phyloP scores from a whole-genome alignment of 2,113 vertebrate species.

The Rhinopomastus cyanomelas region DNA sequence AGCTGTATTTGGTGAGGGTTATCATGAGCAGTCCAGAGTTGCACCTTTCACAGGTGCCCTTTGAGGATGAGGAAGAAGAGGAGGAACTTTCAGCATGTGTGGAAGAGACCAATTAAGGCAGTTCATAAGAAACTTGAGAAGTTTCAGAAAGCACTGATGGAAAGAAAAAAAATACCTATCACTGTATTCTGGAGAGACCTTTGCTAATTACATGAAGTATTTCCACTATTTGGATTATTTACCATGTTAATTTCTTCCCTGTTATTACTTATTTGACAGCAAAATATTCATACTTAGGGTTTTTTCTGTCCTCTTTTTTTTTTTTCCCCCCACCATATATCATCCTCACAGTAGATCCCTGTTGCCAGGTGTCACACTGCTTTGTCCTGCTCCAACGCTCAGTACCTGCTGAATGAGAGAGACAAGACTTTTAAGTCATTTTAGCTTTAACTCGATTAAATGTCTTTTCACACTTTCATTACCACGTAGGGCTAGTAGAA shows the following conservation, averaged over 20 bases:
- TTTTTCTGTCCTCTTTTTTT: neutral
- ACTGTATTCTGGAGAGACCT: slow-evolving; percentile 10
- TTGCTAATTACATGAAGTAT: slow-evolving; percentile 43
- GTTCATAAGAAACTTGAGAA: slow-evolving; percentile 44
- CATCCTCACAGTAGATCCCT: neutral
- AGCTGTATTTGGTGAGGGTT: slow-evolving; percentile 61
- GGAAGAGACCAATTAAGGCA: slow-evolving; percentile 72
- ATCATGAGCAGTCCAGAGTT: slow-evolving; percentile 42
- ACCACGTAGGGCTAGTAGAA: neutral
- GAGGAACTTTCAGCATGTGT: slow-evolving; percentile 52
- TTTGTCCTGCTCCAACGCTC: neutral
- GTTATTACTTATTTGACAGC: neutral
- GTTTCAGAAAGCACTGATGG: slow-evolving; percentile 13
- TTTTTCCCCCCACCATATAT: neutral
- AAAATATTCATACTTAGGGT: neutral
- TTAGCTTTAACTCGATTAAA: slow-evolving; percentile 9
- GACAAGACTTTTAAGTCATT: neutral
- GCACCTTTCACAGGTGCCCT: slow-evolving; percentile 69
- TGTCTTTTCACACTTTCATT: slow-evolving; percentile 26
- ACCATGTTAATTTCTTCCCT: neutral
- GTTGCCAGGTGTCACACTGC: neutral
- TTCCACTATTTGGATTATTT: neutral
- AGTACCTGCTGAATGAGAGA: neutral
- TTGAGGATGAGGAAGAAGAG: neutral
- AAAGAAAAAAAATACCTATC: slow-evolving; percentile 24